A percentile compares a stretch with the other conserved stretches of the same genome.
These are phyloP conservation scores for Benitochromis conjunctus DNA, from an alignment of 2,113 vertebrate genomes.

Conservation along the genomic window DNA sequence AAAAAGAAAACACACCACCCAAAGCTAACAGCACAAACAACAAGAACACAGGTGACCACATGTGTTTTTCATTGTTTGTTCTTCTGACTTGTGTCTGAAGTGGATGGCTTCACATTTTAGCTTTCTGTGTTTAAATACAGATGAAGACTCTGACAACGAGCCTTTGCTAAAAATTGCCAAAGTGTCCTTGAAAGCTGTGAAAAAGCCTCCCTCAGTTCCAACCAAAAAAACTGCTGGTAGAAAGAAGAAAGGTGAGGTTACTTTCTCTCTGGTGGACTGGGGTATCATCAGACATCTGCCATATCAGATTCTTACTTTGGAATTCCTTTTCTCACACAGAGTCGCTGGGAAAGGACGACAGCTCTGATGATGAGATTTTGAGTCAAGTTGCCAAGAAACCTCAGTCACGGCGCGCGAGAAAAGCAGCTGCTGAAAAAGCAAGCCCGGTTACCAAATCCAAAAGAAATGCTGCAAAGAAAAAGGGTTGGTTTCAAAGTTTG, in stretches of 20 bases:
- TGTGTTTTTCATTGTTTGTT: background rate
- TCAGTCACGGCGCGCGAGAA: background rate
- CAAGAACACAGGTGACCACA: slow-evolving; percentile 11
- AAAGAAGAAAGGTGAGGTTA: slow-evolving; percentile 22
- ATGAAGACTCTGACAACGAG: slow-evolving; percentile 32
- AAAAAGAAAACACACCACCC: background rate
- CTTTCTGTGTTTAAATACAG: background rate
- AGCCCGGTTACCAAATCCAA: background rate
- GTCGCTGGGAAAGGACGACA: background rate
- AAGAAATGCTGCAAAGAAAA: slow-evolving; percentile 26
- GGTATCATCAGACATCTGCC: background rate
- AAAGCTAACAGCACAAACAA: slow-evolving; percentile 15
- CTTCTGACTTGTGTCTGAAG: background rate
- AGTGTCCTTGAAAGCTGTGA: background rate
- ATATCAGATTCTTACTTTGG: background rate
- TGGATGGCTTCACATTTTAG: background rate
- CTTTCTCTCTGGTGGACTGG: background rate
- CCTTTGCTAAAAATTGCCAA: slow-evolving; percentile 23
- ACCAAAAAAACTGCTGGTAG: background rate
- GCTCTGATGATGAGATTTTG: slow-evolving; percentile 36
- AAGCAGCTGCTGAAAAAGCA: background rate
- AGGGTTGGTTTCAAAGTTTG: background rate
- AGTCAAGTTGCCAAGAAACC: slow-evolving; percentile 4
- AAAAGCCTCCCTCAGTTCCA: background rate
- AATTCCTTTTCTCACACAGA: background rate